Evolutionary conservation across 2,113 vertebrate species (phyloP), one percentile per base, ranked within the genome.

Genomic region (Xiphophorus maculatus): DNA sequence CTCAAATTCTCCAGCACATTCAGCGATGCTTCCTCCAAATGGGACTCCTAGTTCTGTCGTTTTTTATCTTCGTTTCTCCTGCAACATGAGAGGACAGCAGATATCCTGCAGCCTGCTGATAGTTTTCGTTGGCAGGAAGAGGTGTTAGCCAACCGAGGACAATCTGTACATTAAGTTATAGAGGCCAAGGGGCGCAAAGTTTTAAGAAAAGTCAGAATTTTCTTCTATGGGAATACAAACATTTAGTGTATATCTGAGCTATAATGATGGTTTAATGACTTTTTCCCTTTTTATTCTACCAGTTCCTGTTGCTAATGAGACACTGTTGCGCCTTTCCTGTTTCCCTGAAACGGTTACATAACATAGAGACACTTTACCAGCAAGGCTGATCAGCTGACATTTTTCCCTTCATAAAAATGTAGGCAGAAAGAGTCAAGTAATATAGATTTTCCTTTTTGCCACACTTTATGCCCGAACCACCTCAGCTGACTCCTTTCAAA

Each of bases 271-370:
- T 67, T 79, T 77, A 79, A 79, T 70, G 40, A 44, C 37, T 17
- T 13, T 4, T 79, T 88, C 84, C 67, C 85, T 67, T 79, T 44
- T 68, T 83, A 76, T 84, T 89, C 79, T 33, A 61, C 58, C 42
- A 75, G 81, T 89, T 92, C 84, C 83, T 86, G 44, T 84, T 65
- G 40, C 68, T 2, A 32, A 63, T 79, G 74, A 87, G 73, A 2
- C 27, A 64, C 69, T 1, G 4, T 71, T 66, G 80, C 79, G 65
- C 58, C 74, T 63, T 79, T 78, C 5, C 14, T 51, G 13, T 27
- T 33, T 22, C 19, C 60, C 71, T 6, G 28, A 37, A 48, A 42
- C 37, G 40, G 15, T 87, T 88, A 71, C 66, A 54, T 82, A 80
- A 86, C 54, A 76, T 3, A 61, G 7, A 44, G 25, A 32, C 22